A percentile compares a stretch with the other conserved stretches of the same genome.
phyloP scores from a whole-genome alignment of 2,888 invertebrate genomes.

The Epinotia nisella region DNA sequence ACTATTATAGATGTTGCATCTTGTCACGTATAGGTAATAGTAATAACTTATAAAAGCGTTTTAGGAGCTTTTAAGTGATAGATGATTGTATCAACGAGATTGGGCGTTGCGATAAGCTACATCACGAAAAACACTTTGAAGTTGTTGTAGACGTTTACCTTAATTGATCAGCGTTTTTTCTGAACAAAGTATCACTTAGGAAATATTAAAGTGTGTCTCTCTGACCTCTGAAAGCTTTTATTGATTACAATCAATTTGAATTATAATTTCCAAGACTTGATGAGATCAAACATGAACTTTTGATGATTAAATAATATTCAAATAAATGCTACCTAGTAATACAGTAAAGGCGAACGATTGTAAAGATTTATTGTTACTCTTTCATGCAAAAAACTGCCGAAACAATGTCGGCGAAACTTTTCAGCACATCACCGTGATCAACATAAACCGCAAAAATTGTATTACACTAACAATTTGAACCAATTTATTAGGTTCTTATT shows the following conservation, averaged over 20 bases:
- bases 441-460: background rate
- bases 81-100: conserved; percentile 40
- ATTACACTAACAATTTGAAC: background rate
- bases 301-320: no score
- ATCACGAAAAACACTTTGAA: conserved; percentile 34
- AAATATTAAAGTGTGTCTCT: background rate
- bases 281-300: no score
- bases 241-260: background rate
- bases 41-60: conserved; percentile 32
- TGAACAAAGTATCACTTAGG: conserved; percentile 1
- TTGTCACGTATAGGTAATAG: conserved; percentile 19
- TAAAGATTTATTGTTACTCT: no score
- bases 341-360: no score
- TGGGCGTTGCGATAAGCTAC: conserved; percentile 23
- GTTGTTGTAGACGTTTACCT: conserved; percentile 30
- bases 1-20: background rate
- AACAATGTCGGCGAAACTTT: background rate
- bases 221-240: conserved; percentile 28
- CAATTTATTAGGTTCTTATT: no score
- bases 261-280: background rate
- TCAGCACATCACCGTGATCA: no score
- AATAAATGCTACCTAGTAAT: no score
- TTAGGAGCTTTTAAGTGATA: conserved; percentile 33
- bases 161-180: conserved; percentile 33
- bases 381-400: no score